A percentile compares a stretch with the other conserved stretches of the same genome.
Evolutionary conservation across 2,113 vertebrate species (phyloP).

Genomic region (Anser cygnoides): DNA sequence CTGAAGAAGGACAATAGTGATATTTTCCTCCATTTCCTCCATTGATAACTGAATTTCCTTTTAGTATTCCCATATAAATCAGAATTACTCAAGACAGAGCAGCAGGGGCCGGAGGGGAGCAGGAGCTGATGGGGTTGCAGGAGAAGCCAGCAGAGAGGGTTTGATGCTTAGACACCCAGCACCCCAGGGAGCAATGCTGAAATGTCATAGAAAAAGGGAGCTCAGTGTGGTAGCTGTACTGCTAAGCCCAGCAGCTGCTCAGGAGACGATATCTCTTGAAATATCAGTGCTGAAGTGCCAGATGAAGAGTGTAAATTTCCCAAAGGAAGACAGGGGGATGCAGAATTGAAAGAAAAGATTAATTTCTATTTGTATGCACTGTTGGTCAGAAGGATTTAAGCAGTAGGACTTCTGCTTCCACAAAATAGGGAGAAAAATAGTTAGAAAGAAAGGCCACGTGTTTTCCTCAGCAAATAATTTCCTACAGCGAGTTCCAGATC

Average conservation of each 20-base stretch:
- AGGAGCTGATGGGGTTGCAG: neutral
- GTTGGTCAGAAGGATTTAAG: neutral
- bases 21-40: neutral
- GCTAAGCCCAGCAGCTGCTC: neutral
- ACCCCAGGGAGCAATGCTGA: neutral
- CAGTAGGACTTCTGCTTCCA: neutral
- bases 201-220: neutral
- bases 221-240: neutral
- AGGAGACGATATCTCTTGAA: neutral
- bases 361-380: neutral
- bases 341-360: neutral
- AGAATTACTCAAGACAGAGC: neutral
- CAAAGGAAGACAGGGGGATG: neutral
- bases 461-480: neutral
- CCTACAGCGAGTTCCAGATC: neutral
- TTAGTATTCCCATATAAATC: neutral
- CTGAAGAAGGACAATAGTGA: neutral
- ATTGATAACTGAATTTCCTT: neutral
- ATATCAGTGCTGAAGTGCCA: accelerated
- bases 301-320: neutral
- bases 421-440: neutral
- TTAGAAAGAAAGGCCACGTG: accelerated
- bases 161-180: neutral
- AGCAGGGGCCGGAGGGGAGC: neutral
- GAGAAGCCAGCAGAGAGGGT: neutral